phyloP scores from a whole-genome alignment of 2,113 vertebrate species.

The Gambusia holbrooki region DNA sequence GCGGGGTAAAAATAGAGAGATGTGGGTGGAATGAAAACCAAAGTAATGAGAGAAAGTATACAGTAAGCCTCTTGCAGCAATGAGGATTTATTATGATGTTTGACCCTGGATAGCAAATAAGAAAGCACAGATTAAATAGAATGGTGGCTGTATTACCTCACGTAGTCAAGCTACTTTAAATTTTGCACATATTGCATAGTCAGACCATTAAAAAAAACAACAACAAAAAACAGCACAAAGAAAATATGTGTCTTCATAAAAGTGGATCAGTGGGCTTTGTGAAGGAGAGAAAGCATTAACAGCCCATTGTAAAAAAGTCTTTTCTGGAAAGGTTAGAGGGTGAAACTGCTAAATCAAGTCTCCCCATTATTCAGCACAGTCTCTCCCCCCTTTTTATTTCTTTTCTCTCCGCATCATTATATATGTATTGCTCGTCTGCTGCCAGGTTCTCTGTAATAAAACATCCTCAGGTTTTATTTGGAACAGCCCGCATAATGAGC shows the following conservation, averaged over 20 bases:
- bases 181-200: conserved; percentile 62
- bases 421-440: conserved; percentile 50
- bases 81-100: conserved; percentile 65
- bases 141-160: conserved; percentile 55
- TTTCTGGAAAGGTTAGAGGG: conserved; percentile 44
- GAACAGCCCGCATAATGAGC: conserved; percentile 46
- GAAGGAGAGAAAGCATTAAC: conserved; percentile 31
- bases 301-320: conserved; percentile 31
- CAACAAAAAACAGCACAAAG: conserved; percentile 41
- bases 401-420: conserved; percentile 40
- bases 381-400: conserved; percentile 24
- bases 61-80: conserved; percentile 53
- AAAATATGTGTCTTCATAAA: conserved; percentile 50
- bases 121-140: conserved; percentile 61
- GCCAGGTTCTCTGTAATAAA: conserved; percentile 44
- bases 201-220: conserved; percentile 32
- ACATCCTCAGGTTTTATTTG: conserved; percentile 52
- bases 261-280: conserved; percentile 7
- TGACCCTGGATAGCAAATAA: conserved; percentile 61
- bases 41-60: conserved; percentile 61
- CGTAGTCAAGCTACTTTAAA: conserved; percentile 58
- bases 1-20: conserved; percentile 20
- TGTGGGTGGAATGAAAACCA: conserved; percentile 57
- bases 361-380: conserved; percentile 26
- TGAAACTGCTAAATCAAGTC: conserved; percentile 46